Percentiles rank a stretch among this genome's conserved stretches.
phyloP scores from a whole-genome alignment of 2,113 vertebrate genomes.

The Psophia crepitans region DNA sequence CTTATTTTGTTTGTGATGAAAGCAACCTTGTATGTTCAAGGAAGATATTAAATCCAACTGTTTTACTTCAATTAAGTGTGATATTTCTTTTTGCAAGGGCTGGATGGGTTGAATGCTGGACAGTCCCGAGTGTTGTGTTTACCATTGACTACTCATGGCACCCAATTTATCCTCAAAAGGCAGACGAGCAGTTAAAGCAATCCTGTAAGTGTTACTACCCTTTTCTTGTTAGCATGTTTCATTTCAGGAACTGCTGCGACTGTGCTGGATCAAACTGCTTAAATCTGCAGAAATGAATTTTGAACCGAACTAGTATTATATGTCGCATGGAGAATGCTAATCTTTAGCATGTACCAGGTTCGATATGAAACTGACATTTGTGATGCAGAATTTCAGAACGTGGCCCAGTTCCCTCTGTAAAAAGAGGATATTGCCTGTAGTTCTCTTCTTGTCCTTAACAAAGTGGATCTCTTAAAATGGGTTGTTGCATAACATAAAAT shows the following conservation, averaged over 20 bases:
- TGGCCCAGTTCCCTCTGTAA: background rate
- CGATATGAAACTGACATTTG: background rate
- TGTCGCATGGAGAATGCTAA: background rate
- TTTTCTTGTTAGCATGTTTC: background rate
- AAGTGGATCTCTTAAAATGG: background rate
- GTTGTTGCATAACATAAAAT: background rate
- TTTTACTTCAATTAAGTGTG: background rate
- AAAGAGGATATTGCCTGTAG: background rate
- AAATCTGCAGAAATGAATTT: background rate
- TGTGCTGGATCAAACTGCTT: background rate
- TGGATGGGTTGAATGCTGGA: constrained; percentile 98
- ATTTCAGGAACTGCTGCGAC: background rate
- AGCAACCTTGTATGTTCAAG: background rate
- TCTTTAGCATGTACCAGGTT: background rate
- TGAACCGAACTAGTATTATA: background rate
- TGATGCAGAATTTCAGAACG: background rate
- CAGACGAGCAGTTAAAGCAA: constrained; percentile 93
- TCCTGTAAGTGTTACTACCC: constrained; percentile 80
- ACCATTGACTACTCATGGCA: constrained; percentile 98
- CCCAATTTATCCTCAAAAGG: constrained; percentile 96
- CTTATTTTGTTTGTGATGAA: background rate
- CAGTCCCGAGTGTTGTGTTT: constrained; percentile 90
- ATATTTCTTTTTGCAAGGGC: constrained; percentile 73
- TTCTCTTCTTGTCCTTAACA: background rate
- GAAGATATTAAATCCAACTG: background rate